These are phyloP conservation scores for Conops quadrifasciatus DNA, from an alignment of 2,888 invertebrate genomes.

Conservation along the genomic window DNA sequence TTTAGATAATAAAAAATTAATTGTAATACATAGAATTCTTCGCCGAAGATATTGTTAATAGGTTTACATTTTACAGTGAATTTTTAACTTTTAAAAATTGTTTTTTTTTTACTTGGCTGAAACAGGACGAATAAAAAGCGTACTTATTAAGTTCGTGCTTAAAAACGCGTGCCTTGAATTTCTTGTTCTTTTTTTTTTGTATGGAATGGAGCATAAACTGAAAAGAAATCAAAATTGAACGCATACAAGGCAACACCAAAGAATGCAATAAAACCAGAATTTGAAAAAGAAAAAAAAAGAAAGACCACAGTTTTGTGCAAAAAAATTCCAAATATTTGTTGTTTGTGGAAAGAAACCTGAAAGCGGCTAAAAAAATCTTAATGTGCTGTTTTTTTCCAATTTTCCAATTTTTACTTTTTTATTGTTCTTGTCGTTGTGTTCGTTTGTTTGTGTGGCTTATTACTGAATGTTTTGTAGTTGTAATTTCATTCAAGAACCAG, in stretches of 20 bases:
- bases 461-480: slow-evolving; percentile 43
- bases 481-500: slow-evolving; percentile 58
- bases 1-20: slow-evolving; percentile 24
- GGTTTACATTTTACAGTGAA: not conserved
- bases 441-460: slow-evolving; percentile 19
- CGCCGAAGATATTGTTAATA: not conserved
- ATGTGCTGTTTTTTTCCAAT: slow-evolving; percentile 8
- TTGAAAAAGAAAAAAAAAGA: slow-evolving; percentile 38
- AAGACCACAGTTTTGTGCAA: slow-evolving; percentile 39
- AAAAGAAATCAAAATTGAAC: slow-evolving; percentile 10
- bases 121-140: no score
- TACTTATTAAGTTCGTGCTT: no score
- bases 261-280: slow-evolving; percentile 35
- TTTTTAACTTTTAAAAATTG: no score
- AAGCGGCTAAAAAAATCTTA: slow-evolving; percentile 24
- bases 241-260: slow-evolving; percentile 27
- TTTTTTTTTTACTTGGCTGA: no score
- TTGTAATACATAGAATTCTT: slow-evolving; percentile 7
- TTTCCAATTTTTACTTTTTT: slow-evolving; percentile 12
- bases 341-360: slow-evolving; percentile 19
- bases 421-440: slow-evolving; percentile 7
- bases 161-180: no score
- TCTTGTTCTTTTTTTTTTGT: no score
- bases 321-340: slow-evolving; percentile 32
- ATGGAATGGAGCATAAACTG: no score